Evolutionary conservation across 2,888 invertebrate species (phyloP).

Genomic region (Marasmarcha lunaedactyla): DNA sequence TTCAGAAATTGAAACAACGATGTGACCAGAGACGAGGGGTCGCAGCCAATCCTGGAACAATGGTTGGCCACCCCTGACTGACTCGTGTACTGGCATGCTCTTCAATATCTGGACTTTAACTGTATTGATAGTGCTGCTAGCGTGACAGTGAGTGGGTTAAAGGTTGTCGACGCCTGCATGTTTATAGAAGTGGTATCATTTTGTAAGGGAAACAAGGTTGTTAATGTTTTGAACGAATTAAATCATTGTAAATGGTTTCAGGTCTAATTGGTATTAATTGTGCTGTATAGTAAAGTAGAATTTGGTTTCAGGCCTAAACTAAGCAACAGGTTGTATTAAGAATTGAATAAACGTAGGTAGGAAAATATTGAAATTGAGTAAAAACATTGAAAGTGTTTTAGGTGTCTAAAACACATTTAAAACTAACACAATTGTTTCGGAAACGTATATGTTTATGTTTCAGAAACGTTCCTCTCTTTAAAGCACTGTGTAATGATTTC

Average conservation of each 20-base stretch:
- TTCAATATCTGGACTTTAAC: constrained; percentile 14
- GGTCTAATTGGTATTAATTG: background rate
- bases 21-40: constrained; percentile 50
- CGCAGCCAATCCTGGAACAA: constrained; percentile 42
- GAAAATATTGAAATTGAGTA: no score
- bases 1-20: constrained; percentile 58
- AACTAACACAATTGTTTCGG: no score
- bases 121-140: constrained; percentile 17
- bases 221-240: background rate
- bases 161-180: background rate
- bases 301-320: no score
- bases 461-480: no score
- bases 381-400: no score
- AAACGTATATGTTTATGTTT: no score
- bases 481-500: no score
- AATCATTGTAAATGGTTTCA: background rate
- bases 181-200: background rate
- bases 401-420: no score
- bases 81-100: constrained; percentile 9
- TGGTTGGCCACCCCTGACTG: constrained; percentile 39
- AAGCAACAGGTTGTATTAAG: no score
- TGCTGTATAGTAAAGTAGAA: constrained; percentile 7
- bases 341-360: no score
- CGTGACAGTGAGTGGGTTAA: constrained; percentile 16
- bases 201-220: constrained; percentile 5